Conservation (phyloP, 2,797 vertebrate genomes). For the Cossypha polioptera region DNA sequence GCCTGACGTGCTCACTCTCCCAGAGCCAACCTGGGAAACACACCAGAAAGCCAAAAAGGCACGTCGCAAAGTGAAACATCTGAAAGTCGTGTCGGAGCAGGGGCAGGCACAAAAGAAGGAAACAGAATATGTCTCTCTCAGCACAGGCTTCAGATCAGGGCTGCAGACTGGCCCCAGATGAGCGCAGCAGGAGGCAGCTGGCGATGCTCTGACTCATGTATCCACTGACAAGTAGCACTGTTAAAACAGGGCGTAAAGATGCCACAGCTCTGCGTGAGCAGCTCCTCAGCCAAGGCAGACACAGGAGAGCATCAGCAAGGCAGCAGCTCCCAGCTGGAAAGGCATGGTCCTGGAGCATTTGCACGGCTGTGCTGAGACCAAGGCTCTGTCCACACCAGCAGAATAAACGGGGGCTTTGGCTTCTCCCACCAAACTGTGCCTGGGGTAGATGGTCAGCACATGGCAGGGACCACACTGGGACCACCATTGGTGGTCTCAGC, state of each 20-base stretch:
- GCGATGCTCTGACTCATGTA: constrained; percentile 35
- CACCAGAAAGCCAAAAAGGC: not conserved
- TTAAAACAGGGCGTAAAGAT: constrained; percentile 47
- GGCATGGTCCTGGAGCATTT: not conserved
- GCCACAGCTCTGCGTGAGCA: constrained; percentile 28
- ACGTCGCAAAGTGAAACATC: not conserved
- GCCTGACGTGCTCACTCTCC: not conserved
- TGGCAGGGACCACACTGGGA: not conserved
- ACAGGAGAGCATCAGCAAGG: not conserved
- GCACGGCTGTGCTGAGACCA: not conserved
- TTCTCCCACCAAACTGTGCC: not conserved
- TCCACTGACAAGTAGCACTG: constrained; percentile 58
- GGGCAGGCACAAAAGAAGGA: not conserved
- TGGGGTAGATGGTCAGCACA: not conserved
- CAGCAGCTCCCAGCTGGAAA: not conserved
- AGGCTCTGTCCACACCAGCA: not conserved
- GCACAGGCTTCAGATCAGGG: not conserved
- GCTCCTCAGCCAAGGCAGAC: constrained; percentile 34
- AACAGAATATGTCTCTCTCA: not conserved
- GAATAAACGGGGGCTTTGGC: not conserved
- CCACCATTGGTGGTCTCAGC: not conserved
- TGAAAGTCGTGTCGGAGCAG: rapidly evolving
- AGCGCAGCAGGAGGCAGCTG: constrained; percentile 33
- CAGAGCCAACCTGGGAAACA: not conserved
- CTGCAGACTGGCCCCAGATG: constrained; percentile 45